phyloP scores from a whole-genome alignment of 2,888 invertebrate species.

The Mactromeris polynyma region DNA sequence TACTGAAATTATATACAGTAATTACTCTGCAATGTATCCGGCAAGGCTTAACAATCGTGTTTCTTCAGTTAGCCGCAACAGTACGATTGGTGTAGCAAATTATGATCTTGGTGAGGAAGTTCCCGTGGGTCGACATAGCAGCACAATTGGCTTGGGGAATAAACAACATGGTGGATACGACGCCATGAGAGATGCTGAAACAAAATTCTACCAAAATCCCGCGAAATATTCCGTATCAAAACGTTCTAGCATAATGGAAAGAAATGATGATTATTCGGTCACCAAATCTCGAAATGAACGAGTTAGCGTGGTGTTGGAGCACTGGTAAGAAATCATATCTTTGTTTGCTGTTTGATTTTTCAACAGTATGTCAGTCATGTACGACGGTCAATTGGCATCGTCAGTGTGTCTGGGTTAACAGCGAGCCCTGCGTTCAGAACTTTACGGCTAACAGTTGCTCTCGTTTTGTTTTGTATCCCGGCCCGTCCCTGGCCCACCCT shows the following conservation, averaged over 20 bases:
- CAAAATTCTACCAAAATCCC: conserved; percentile 34
- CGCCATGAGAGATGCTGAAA: conserved; percentile 47
- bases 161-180: conserved; percentile 41
- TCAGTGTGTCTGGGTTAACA: too few species aligned
- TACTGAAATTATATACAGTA: not conserved
- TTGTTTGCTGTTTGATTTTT: too few species aligned
- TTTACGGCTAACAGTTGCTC: too few species aligned
- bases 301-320: conserved; percentile 39
- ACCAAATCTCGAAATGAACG: not conserved
- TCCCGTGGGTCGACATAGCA: not conserved
- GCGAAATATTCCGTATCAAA: conserved; percentile 17
- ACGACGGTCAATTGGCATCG: too few species aligned
- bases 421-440: too few species aligned
- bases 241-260: not conserved
- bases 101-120: not conserved
- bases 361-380: too few species aligned
- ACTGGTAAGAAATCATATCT: conserved; percentile 32
- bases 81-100: not conserved
- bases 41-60: not conserved
- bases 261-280: not conserved
- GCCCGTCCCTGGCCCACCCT: too few species aligned
- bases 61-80: not conserved
- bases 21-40: not conserved
- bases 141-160: not conserved
- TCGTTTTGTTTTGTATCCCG: too few species aligned